Conservation (phyloP, 2,113 vertebrate genomes). For the Salvelinus sp. region DNA sequence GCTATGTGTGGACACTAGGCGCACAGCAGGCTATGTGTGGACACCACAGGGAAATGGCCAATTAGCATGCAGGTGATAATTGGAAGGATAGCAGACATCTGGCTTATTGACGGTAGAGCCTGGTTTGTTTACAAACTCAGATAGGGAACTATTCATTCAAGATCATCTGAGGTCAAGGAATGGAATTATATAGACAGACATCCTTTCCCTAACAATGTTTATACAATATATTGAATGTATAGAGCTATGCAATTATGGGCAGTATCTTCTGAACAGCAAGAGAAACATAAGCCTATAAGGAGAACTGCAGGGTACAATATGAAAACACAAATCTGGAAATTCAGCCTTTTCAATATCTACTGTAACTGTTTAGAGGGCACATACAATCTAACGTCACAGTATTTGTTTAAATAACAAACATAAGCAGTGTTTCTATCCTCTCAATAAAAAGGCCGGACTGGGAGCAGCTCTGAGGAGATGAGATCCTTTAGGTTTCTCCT, state of each 20-base stretch:
- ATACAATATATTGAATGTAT: no score
- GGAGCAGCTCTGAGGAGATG: conserved; percentile 54
- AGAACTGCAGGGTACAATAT: no score
- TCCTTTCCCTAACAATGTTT: neutral
- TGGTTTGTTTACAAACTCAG: neutral
- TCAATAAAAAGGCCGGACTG: neutral
- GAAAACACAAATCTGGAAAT: no score
- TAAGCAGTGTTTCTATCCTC: no score
- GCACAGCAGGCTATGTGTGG: neutral
- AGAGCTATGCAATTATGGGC: no score
- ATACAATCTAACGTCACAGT: no score
- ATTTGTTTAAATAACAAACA: no score
- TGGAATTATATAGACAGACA: neutral
- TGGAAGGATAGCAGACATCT: neutral
- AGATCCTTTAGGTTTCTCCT: conserved; percentile 57
- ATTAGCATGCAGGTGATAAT: neutral
- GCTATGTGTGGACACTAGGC: neutral
- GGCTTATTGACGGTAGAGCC: neutral
- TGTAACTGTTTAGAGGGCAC: no score
- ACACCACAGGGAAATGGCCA: neutral
- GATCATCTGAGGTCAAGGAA: neutral
- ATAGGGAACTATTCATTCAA: neutral
- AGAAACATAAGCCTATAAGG: no score
- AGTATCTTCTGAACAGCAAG: no score
- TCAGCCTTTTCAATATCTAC: no score